phyloP scores from a whole-genome alignment of 1,140 invertebrate species.

The Sipha flava region DNA sequence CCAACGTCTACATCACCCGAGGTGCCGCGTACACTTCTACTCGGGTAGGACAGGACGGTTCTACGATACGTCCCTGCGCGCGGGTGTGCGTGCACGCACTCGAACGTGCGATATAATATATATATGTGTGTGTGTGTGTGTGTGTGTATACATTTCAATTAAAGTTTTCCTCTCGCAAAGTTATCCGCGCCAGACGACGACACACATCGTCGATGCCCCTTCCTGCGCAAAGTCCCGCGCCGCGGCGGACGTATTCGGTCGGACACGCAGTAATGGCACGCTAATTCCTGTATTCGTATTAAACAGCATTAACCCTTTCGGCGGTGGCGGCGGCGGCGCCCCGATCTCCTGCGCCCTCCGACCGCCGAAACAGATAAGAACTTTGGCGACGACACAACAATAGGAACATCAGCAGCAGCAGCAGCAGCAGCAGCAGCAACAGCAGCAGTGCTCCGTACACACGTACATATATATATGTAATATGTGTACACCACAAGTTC shows the following conservation, averaged over 20 bases:
- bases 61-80: too few relatives aligned
- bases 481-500: too few relatives aligned
- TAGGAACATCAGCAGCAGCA: not conserved
- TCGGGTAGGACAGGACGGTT: too few relatives aligned
- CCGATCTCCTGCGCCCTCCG: not conserved
- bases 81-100: too few relatives aligned
- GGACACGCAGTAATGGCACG: slow-evolving; percentile 12
- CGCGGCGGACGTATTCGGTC: not conserved
- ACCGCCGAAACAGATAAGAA: slow-evolving; percentile 9
- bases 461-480: too few relatives aligned
- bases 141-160: too few relatives aligned
- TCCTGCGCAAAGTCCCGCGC: not conserved
- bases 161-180: not conserved
- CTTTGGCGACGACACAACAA: slow-evolving; percentile 19
- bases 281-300: slow-evolving; percentile 27
- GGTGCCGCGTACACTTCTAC: too few relatives aligned
- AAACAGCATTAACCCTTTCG: not conserved
- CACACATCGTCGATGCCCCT: not conserved
- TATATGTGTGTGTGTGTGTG: too few relatives aligned
- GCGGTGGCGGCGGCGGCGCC: not conserved
- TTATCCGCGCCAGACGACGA: not conserved
- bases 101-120: too few relatives aligned
- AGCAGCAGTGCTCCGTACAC: not conserved
- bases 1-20: too few relatives aligned
- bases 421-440: not conserved